Base-by-base conservation (phyloP, 2,888 invertebrate genomes). In the Rhagium mordax region DNA sequence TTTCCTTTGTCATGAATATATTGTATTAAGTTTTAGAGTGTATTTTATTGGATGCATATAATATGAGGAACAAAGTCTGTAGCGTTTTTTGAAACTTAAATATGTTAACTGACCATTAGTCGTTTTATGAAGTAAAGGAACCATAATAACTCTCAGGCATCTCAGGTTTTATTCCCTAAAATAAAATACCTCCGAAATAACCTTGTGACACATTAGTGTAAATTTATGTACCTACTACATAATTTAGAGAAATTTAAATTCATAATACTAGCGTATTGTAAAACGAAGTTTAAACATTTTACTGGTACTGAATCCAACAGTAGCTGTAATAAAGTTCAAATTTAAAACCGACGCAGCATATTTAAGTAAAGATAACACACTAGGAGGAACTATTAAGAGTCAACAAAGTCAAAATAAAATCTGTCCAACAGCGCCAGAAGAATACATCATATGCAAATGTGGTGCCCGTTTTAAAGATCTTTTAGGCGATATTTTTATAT, bases 401-500 rank as follows among this genome's bases (percentile, higher is more conserved):
- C 78, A 62, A 74, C 76, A 75, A 74, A 71, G 76, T 75, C 74
- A 70, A 74, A 76, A 74, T 77, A 74, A 75, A 75, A 75, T 64
- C 51, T 48, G 69, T 60, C 74, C 74, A 59, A 68, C 75, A 33
- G 78, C 20, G 72, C 68, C 59, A 71, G 73, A 71, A 70, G 74
- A 72, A 71, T 74, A 74, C 68, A 70, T 76, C 76, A 74, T 73
- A 76, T 78, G 75, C 70, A 76, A 76, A 76, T 78, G 64, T 27
- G 74, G 53, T 29, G 24, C 1, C 55, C 18, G 4, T 61, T 61
- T 61, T n/a, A 51, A 65, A 65, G 51, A 65, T 29, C 51, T 51
- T 18, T 10, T 2, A 18, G 64, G 16, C 55, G 67, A 24, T 67
- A 57, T 55, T 55, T 55, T 24, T 20, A 20, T 27, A 53, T 33